phyloP scores from a whole-genome alignment of 2,113 vertebrate genomes.

The Australoheros scitulus region DNA sequence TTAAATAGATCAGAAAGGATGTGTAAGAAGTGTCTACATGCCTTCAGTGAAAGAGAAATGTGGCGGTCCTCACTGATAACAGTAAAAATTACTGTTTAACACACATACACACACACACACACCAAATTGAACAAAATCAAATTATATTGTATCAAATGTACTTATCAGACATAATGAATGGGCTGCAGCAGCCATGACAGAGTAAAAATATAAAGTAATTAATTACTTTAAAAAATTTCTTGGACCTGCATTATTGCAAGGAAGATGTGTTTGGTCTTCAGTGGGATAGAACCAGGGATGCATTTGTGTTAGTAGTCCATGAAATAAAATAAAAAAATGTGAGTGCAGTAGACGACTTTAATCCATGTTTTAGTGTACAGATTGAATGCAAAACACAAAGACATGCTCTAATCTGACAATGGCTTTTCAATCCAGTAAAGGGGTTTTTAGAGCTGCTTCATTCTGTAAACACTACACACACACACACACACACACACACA shows the following conservation, averaged over 20 bases:
- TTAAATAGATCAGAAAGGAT: too few relatives aligned
- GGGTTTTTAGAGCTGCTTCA: conserved; percentile 37
- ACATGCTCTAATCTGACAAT: conserved; percentile 48
- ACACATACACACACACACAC: not conserved
- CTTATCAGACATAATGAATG: not conserved
- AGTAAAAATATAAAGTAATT: not conserved
- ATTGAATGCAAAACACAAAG: conserved; percentile 24
- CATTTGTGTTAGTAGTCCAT: not conserved
- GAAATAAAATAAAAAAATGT: not conserved
- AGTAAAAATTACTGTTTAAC: not conserved
- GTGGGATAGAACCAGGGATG: not conserved
- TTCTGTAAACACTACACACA: conserved; percentile 33
- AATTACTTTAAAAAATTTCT: not conserved
- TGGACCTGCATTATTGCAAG: not conserved
- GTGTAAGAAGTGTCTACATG: too few relatives aligned
- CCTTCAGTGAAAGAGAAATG: too few relatives aligned
- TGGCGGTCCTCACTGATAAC: not conserved
- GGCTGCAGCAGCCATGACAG: not conserved
- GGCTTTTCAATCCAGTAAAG: conserved; percentile 55
- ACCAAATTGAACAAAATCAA: not conserved
- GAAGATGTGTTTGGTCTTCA: not conserved
- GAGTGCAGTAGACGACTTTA: not conserved
- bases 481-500: not conserved
- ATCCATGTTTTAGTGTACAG: conserved; percentile 32
- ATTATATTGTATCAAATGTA: not conserved